Percentiles rank a stretch among this genome's conserved stretches.
Evolutionary conservation across 1,140 invertebrate species (phyloP).

Genomic region (Pseudomyrmex sp.): DNA sequence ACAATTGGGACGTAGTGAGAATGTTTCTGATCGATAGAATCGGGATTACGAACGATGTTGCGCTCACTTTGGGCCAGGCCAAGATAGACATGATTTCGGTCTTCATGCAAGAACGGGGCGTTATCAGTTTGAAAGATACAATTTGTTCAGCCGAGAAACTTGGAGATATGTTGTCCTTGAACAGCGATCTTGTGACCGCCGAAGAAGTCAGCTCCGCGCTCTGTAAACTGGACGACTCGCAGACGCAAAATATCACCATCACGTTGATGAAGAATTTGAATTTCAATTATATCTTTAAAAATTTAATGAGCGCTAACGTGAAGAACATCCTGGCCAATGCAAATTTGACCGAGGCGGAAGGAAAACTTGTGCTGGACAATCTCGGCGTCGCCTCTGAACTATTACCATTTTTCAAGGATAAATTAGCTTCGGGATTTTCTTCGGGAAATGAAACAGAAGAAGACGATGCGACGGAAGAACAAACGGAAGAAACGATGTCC

Average conservation of each 20-base stretch:
- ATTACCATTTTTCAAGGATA: slow-evolving; percentile 82
- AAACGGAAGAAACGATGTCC: slow-evolving; percentile 54
- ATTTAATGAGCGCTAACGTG: slow-evolving; percentile 82
- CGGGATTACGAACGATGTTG: slow-evolving; percentile 71
- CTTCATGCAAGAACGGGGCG: slow-evolving; percentile 77
- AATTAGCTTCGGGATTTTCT: slow-evolving; percentile 69
- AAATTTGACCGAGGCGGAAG: slow-evolving; percentile 84
- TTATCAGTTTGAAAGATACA: slow-evolving; percentile 78
- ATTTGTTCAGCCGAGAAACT: slow-evolving; percentile 80
- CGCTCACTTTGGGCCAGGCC: slow-evolving; percentile 74
- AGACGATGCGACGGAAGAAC: slow-evolving; percentile 23
- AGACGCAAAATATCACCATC: slow-evolving; percentile 82
- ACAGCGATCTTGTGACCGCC: slow-evolving; percentile 70
- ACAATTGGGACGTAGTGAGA: slow-evolving; percentile 80
- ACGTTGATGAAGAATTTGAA: slow-evolving; percentile 85
- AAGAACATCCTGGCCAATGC: slow-evolving; percentile 84
- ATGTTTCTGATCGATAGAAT: slow-evolving; percentile 77
- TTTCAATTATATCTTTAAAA: slow-evolving; percentile 84
- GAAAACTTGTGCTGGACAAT: slow-evolving; percentile 81
- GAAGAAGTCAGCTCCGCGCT: slow-evolving; percentile 82
- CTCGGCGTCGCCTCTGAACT: slow-evolving; percentile 83
- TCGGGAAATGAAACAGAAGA: slow-evolving; percentile 3
- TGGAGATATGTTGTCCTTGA: slow-evolving; percentile 77
- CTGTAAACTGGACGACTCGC: slow-evolving; percentile 82
- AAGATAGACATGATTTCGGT: slow-evolving; percentile 82